These are phyloP conservation scores for Patagioenas fasciata DNA, from an alignment of 2,113 vertebrate species.

Conservation along the genomic window DNA sequence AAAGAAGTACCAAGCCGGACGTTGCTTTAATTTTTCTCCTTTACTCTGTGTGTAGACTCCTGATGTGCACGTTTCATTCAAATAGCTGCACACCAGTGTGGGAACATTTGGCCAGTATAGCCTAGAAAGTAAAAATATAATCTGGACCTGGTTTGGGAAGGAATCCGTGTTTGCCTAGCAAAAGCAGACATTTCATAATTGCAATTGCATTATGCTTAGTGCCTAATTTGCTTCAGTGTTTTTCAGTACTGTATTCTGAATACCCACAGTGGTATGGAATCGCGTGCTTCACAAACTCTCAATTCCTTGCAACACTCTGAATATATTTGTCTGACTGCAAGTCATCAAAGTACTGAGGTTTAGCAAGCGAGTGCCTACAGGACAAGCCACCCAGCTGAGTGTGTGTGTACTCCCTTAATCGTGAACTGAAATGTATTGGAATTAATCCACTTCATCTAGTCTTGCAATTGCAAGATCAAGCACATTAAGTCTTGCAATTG, in stretches of 20 bases:
- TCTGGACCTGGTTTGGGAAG: background rate
- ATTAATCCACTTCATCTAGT: background rate
- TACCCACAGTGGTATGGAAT: background rate
- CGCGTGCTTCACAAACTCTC: background rate
- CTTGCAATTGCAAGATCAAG: background rate
- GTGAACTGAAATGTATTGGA: background rate
- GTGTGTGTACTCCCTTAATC: background rate
- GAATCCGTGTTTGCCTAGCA: background rate
- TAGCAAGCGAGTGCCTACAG: background rate
- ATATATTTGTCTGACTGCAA: background rate
- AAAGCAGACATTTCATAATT: conserved; percentile 39
- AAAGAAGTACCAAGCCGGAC: background rate
- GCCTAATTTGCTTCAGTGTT: background rate
- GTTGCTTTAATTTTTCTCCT: background rate
- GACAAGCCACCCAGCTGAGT: background rate
- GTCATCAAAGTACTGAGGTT: background rate
- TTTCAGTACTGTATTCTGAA: background rate
- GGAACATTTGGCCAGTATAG: background rate
- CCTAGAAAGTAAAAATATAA: conserved; percentile 40
- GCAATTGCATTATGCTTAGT: background rate
- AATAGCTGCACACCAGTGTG: background rate
- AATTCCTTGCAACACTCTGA: background rate
- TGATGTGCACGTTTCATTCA: conserved; percentile 4
- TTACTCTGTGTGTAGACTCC: background rate
- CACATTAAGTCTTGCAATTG: background rate